Percentiles rank a stretch among this genome's conserved stretches.
Evolutionary conservation across 2,888 invertebrate genomes (phyloP).

Genomic region (Polydrusus tereticollis): DNA sequence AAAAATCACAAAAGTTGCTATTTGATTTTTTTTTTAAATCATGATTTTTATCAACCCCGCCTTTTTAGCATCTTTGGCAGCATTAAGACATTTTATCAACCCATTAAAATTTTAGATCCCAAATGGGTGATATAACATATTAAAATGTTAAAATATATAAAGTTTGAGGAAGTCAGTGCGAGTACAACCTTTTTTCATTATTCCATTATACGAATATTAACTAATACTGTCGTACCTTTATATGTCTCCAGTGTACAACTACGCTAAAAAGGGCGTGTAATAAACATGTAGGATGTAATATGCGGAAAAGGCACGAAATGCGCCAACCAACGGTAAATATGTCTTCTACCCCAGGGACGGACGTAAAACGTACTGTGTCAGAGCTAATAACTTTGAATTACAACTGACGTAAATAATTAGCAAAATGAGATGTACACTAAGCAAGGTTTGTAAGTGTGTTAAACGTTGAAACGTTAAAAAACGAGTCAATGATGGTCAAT

Average conservation of each 20-base stretch:
- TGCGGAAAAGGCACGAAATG: neutral
- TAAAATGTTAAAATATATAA: too few species aligned
- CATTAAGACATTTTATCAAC: too few species aligned
- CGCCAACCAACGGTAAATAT: neutral
- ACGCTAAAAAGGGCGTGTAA: neutral
- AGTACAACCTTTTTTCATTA: neutral
- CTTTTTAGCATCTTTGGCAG: too few species aligned
- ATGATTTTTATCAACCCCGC: too few species aligned
- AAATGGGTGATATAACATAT: too few species aligned
- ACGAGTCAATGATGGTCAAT: too few species aligned
- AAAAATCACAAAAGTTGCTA: too few species aligned
- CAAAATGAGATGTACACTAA: neutral
- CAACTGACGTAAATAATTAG: neutral
- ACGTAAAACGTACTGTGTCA: neutral
- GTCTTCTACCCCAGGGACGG: neutral
- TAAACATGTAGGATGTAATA: neutral
- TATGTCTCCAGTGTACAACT: neutral
- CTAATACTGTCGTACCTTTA: neutral
- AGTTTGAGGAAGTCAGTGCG: too few species aligned
- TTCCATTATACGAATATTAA: neutral
- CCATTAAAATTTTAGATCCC: too few species aligned
- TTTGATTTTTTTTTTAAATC: too few species aligned
- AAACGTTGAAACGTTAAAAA: too few species aligned
- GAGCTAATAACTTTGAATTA: neutral
- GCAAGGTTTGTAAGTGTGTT: too few species aligned